These are phyloP conservation scores for Rhodeus uyekii DNA, from an alignment of 2,797 vertebrate genomes.

Conservation along the genomic window DNA sequence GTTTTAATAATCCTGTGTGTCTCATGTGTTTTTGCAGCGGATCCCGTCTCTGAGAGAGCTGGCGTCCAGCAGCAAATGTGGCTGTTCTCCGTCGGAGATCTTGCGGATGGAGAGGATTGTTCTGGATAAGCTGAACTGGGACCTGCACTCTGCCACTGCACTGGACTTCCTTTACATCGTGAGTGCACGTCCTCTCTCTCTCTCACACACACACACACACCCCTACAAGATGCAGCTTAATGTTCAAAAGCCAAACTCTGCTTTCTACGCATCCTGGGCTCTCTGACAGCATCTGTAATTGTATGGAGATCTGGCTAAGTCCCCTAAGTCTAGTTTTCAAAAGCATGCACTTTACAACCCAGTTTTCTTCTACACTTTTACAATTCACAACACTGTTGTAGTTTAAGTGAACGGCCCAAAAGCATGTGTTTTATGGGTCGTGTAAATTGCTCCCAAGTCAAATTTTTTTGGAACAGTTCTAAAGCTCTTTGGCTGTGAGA, in stretches of 20 bases:
- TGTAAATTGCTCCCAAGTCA: neutral
- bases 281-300: neutral
- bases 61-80: slow-evolving; percentile 88
- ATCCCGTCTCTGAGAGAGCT: slow-evolving; percentile 89
- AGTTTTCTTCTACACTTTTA: too few species aligned
- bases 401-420: too few species aligned
- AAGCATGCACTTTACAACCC: too few species aligned
- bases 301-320: too few species aligned
- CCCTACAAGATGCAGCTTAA: neutral
- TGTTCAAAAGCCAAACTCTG: neutral
- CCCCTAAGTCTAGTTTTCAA: too few species aligned
- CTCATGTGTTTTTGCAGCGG: slow-evolving; percentile 70
- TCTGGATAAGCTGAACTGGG: slow-evolving; percentile 96
- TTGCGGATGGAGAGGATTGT: slow-evolving; percentile 96
- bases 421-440: too few species aligned
- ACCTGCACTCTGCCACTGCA: slow-evolving; percentile 91
- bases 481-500: neutral
- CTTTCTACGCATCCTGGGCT: neutral
- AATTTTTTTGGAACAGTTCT: too few species aligned
- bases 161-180: slow-evolving; percentile 98
- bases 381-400: too few species aligned
- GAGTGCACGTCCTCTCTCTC: slow-evolving; percentile 56
- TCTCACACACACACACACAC: neutral
- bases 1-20: neutral
- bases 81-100: slow-evolving; percentile 93